A percentile compares a stretch with the other conserved stretches of the same genome.
Evolutionary conservation across 2,113 vertebrate species (phyloP).

Genomic region (Odocoileus hemionus): DNA sequence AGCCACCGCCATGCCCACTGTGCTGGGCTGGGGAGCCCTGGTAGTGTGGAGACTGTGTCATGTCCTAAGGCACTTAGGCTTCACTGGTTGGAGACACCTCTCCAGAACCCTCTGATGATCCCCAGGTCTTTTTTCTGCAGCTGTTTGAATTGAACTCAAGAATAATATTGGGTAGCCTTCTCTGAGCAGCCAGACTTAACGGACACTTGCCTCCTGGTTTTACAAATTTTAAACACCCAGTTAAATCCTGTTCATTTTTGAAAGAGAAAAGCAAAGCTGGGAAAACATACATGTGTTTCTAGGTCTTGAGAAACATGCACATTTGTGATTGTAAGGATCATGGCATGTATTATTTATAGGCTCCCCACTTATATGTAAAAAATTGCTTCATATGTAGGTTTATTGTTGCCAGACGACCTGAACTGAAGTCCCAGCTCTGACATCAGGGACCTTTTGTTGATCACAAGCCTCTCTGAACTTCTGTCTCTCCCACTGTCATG

Average conservation of each 20-base stretch:
- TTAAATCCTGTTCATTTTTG: rapidly evolving
- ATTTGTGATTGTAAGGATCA: too few relatives aligned
- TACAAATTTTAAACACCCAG: background rate
- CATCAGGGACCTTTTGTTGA: rapidly evolving
- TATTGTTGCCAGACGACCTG: background rate
- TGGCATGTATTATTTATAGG: too few relatives aligned
- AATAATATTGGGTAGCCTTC: background rate
- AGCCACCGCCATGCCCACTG: too few relatives aligned
- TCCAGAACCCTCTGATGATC: background rate
- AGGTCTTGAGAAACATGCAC: rapidly evolving
- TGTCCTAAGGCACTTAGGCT: background rate
- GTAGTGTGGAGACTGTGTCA: rapidly evolving
- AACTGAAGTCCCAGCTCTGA: too few relatives aligned
- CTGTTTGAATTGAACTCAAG: background rate
- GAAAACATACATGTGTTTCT: background rate
- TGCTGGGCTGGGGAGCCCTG: background rate
- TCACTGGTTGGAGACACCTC: rapidly evolving
- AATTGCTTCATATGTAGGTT: background rate
- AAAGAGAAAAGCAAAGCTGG: background rate
- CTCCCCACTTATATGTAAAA: rapidly evolving
- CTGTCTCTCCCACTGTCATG: rapidly evolving
- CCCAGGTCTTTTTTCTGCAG: background rate
- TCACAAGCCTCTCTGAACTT: background rate
- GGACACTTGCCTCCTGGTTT: background rate
- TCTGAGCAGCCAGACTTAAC: background rate